Conservation (phyloP, 2,888 invertebrate genomes). For the Habrosyne pyritoides region DNA sequence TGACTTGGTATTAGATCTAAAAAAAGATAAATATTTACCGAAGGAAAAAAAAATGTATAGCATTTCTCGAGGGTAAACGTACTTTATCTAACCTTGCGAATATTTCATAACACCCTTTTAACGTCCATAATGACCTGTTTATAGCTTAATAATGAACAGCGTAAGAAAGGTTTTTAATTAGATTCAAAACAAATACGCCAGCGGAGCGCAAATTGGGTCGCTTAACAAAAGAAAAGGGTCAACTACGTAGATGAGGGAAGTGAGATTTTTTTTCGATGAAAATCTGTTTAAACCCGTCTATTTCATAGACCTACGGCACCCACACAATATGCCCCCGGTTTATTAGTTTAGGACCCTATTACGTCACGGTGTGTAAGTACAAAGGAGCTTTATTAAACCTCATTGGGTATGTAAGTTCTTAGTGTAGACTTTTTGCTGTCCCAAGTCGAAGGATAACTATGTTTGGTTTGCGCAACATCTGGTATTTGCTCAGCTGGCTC, state of each 20-base stretch:
- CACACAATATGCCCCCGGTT: constrained; percentile 55
- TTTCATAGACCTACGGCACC: constrained; percentile 52
- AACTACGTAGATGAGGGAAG: constrained; percentile 43
- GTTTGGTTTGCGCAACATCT: constrained; percentile 63
- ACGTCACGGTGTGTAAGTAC: constrained; percentile 63
- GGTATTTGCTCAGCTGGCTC: constrained; percentile 67
- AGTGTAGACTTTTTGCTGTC: constrained; percentile 53
- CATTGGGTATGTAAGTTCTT: constrained; percentile 47
- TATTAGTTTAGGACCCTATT: constrained; percentile 81
- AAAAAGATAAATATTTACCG: not conserved
- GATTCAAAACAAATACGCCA: constrained; percentile 57
- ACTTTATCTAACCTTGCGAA: constrained; percentile 25
- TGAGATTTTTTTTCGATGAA: constrained; percentile 59
- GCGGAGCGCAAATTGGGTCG: constrained; percentile 55
- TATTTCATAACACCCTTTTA: constrained; percentile 35
- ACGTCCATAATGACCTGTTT: constrained; percentile 39
- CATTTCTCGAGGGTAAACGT: constrained; percentile 9
- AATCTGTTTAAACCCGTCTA: constrained; percentile 68
- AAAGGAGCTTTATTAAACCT: constrained; percentile 69
- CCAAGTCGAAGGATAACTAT: constrained; percentile 62
- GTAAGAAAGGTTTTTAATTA: constrained; percentile 62
- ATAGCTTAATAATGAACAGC: constrained; percentile 51
- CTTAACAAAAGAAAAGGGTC: constrained; percentile 63
- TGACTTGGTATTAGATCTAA: not conserved
- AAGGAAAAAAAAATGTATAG: constrained; percentile 4